Evolutionary conservation across 2,888 invertebrate genomes (phyloP), one percentile per base, ranked within the genome.

Genomic region (Pristionchus maxplancki): DNA sequence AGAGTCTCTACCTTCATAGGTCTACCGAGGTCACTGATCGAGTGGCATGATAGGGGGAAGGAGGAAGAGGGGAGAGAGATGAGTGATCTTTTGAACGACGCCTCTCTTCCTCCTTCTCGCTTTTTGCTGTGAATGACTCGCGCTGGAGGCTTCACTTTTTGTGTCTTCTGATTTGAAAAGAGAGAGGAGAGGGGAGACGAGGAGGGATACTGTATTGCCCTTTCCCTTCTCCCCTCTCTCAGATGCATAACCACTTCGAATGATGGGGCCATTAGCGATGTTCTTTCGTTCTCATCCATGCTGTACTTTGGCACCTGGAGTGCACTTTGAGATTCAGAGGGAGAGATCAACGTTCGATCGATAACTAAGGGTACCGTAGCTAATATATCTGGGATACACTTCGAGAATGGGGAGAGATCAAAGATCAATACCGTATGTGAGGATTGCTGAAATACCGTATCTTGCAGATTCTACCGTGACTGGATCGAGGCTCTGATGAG

Each of bases 401-500:
- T n/a, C n/a, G 5, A n/a, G 34, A 58, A 31, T 31, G 34, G 24
- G 82, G 58, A 83, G 28, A 53, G 83, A 58, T 37, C 24, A 83
- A 58, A 58, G 58, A 83, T 37, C 37, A 58, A 28, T 48, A 28
- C 34, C 13, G 81, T 34, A 74, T 15, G 34, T 9, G 67, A 34
- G 34, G 34, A 13, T 5, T 34, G 31, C 15, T 28, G 67, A 67
- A 67, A 28, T 50, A 17, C 24, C 28, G 62, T 64, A 64, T 28
- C 44, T 31, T 85, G 24, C 85, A 87, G 86, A 50, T 87, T 87
- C 86, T 87, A 87, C 86, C 86, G 86, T 71, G 86, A 87, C 24
- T 87, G 86, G 86, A 34, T 50, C 48, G 86, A 87, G 86, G 86
- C 86, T 15, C 71, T 87, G 8, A 31, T 50, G 28, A 87, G 85